Evolutionary conservation across 2,113 vertebrate genomes (phyloP).

Genomic region (Tichodroma muraria): DNA sequence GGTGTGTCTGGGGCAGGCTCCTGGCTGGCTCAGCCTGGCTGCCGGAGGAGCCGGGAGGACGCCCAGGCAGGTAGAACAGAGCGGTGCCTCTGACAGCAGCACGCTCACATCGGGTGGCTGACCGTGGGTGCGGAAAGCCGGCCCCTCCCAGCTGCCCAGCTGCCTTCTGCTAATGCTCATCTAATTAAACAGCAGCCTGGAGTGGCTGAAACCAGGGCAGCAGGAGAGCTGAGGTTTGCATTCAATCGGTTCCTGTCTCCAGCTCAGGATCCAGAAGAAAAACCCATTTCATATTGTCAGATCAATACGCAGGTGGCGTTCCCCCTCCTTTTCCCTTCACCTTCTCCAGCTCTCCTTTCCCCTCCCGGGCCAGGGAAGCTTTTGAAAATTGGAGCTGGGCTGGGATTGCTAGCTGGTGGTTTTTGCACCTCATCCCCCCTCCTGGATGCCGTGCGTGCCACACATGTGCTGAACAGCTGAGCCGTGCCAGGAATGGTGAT

Average conservation of each 20-base stretch:
- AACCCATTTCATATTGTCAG: not conserved
- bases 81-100: slow-evolving; percentile 27
- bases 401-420: not conserved
- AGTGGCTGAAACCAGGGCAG: slow-evolving; percentile 29
- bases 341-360: not conserved
- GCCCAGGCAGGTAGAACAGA: not conserved
- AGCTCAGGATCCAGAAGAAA: not conserved
- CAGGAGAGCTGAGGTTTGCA: not conserved
- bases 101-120: not conserved
- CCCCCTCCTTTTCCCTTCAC: not conserved
- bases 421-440: not conserved
- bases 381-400: not conserved
- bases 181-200: slow-evolving; percentile 27
- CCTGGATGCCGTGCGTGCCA: not conserved
- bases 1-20: not conserved
- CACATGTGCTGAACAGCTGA: not conserved
- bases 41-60: not conserved
- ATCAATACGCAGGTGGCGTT: not conserved
- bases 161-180: not conserved
- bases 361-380: not conserved
- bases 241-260: not conserved
- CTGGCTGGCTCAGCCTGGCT: not conserved
- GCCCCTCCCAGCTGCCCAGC: not conserved
- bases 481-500: not conserved
- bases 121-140: not conserved